Conservation (phyloP, 2,888 invertebrate genomes). For the Fissipunctia ypsillon region DNA sequence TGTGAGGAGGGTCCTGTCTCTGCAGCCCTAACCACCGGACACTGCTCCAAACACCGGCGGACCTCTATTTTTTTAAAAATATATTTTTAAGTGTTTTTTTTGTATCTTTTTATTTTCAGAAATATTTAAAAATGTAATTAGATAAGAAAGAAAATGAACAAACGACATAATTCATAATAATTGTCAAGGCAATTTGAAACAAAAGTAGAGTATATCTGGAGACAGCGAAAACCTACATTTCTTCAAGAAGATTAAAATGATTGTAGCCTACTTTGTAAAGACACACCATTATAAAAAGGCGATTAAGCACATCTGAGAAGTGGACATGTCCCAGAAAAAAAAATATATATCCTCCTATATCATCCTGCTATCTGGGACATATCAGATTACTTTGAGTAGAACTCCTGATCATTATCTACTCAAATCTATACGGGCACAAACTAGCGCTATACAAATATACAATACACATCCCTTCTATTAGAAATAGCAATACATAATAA, state of each 20-base stretch:
- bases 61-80: too few relatives aligned
- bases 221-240: neutral
- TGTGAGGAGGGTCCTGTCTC: too few relatives aligned
- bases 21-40: too few relatives aligned
- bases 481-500: constrained; percentile 50
- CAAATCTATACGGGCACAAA: neutral
- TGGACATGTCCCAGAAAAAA: neutral
- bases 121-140: too few relatives aligned
- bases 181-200: neutral
- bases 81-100: too few relatives aligned
- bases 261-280: neutral
- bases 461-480: constrained; percentile 15
- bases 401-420: neutral
- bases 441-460: constrained; percentile 5
- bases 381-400: neutral
- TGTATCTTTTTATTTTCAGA: too few relatives aligned
- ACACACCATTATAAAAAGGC: neutral
- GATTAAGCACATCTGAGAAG: neutral
- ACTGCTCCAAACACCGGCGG: too few relatives aligned
- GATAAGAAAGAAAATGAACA: too few relatives aligned
- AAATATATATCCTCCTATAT: neutral
- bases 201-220: neutral
- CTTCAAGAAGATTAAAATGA: neutral
- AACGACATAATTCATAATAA: too few relatives aligned
- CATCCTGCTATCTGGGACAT: neutral